Base-by-base conservation (phyloP, 2,113 vertebrate species). In the Daboia siamensis region DNA sequence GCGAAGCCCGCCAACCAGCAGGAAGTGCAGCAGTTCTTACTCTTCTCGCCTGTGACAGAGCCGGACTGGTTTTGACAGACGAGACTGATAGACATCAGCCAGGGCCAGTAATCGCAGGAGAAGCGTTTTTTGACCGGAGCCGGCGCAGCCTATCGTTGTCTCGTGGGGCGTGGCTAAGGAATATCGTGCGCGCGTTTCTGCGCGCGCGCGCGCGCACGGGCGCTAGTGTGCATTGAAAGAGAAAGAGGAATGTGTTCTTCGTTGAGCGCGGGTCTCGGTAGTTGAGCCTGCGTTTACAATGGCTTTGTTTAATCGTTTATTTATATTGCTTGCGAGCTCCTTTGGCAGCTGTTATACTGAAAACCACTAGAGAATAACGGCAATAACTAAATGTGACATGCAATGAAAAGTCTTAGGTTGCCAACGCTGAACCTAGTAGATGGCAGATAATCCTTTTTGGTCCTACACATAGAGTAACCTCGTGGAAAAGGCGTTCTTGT, bases 31-130 rank as follows among this genome's bases (percentile, higher is more conserved):
- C 95, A 90, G 93, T 95, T 52, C 57, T 91, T 92, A 95, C 84
- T 86, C 90, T 55, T 33, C 93, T 57, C 89, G 80, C 95, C 93
- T 94, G 95, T 97, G 97, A 97, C 97, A 95, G 84, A 94, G 96
- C 95, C 92, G 89, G 95, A 93, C 96, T 95, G 95, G 95, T 97
- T 97, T 95, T 97, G 97, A 97, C 97, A 96, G 96, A 94, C 95
- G 94, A 92, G 59, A 61, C 90, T 96, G 97, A 98, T 92, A 90
- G 97, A 95, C 96, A 93, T 94, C 85, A 15, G 12, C 1, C 29
- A 11, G 52, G 44, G 5, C 97, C 96, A 97, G 86, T 97, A 29
- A 94, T 86, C 56, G 21, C 13, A 4, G 94, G 89, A 91, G 84
- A 52, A 29, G 56, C 44, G 59, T 44, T 52, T 90, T 21, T 90